Percentiles rank a stretch among this genome's conserved stretches.
Conservation (phyloP, 1,140 invertebrate species). For the Marisa cornuarietis region DNA sequence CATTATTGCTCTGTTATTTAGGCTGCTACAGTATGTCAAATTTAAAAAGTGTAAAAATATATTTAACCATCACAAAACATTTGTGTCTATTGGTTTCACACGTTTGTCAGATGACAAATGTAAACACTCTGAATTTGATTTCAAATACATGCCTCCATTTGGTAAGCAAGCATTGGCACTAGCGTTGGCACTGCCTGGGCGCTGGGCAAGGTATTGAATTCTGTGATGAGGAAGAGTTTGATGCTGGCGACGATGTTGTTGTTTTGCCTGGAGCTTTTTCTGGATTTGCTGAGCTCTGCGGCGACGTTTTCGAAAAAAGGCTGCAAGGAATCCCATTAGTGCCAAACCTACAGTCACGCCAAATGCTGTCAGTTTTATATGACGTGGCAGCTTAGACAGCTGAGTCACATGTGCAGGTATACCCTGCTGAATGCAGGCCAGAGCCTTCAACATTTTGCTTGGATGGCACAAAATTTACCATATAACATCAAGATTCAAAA, state of each 20-base stretch:
- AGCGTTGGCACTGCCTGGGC: too few species aligned
- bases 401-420: conserved; percentile 22
- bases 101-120: not conserved
- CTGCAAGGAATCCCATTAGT: conserved; percentile 52
- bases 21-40: too few species aligned
- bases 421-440: conserved; percentile 22
- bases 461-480: too few species aligned
- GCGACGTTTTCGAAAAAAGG: conserved; percentile 38
- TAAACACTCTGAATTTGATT: not conserved
- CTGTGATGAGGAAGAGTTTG: conserved; percentile 16
- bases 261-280: conserved; percentile 36
- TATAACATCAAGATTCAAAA: too few species aligned
- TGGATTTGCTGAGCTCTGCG: conserved; percentile 28
- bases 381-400: conserved; percentile 30
- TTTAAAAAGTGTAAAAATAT: too few species aligned
- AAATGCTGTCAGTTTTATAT: conserved; percentile 49
- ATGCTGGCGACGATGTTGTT: conserved; percentile 22
- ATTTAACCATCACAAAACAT: not conserved
- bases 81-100: not conserved
- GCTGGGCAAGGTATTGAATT: conserved; percentile 7
- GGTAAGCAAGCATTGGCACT: not conserved
- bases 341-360: conserved; percentile 54
- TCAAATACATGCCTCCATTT: conserved; percentile 7
- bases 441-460: conserved; percentile 31
- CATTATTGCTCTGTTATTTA: too few species aligned